Percentiles rank a stretch among this genome's conserved stretches.
These are phyloP conservation scores for Synanthedon myopaeformis DNA, from an alignment of 2,888 invertebrate genomes.

Conservation along the genomic window DNA sequence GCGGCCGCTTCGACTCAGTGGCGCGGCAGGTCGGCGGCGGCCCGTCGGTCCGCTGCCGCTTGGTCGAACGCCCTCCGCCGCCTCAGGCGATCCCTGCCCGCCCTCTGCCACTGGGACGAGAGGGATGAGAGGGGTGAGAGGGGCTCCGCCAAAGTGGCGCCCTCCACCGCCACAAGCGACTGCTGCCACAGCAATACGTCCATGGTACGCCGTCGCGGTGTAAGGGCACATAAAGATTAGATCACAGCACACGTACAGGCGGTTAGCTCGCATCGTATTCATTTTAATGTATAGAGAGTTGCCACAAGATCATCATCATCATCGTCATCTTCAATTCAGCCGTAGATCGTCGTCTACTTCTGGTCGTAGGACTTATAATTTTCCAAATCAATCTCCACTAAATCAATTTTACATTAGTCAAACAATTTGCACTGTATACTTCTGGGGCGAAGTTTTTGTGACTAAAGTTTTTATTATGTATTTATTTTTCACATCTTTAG, in stretches of 20 bases:
- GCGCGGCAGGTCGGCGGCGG: slow-evolving; percentile 12
- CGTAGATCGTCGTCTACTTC: no score
- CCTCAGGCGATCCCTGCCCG: slow-evolving; percentile 12
- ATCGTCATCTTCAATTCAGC: no score
- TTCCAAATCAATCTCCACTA: no score
- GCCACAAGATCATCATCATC: no score
- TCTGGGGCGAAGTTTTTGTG: no score
- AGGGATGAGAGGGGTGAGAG: slow-evolving; percentile 29
- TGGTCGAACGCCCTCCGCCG: slow-evolving; percentile 28
- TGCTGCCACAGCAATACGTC: slow-evolving; percentile 42
- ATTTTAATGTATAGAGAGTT: no score
- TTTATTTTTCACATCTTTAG: no score
- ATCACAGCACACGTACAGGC: slow-evolving; percentile 2
- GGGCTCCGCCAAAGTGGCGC: slow-evolving; percentile 35
- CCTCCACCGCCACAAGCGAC: slow-evolving; percentile 40
- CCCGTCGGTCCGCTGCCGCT: slow-evolving; percentile 10
- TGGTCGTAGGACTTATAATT: no score
- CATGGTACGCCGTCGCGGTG: slow-evolving; percentile 46
- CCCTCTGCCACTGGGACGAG: slow-evolving; percentile 35
- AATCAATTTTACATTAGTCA: no score
- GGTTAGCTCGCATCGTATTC: slow-evolving; percentile 9
- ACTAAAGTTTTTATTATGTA: no score
- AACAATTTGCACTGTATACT: no score
- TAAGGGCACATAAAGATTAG: slow-evolving; percentile 4
- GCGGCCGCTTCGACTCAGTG: slow-evolving; percentile 18